These are phyloP conservation scores for Pectinophora gossypiella DNA, from an alignment of 1,140 invertebrate species.

Conservation along the genomic window DNA sequence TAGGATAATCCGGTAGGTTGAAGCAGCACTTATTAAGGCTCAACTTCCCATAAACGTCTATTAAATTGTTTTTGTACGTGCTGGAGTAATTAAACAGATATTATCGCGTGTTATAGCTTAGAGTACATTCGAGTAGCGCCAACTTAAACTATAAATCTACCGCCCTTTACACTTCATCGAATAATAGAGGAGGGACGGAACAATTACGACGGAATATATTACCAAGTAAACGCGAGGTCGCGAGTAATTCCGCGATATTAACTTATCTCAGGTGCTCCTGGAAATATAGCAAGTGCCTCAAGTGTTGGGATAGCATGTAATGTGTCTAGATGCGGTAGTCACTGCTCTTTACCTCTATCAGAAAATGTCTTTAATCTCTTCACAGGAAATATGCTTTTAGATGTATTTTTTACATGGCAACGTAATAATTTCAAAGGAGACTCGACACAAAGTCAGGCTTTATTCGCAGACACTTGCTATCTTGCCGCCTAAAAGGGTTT, in stretches of 20 bases:
- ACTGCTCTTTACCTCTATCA: background rate
- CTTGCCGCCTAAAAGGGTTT: too few relatives aligned
- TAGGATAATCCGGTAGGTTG: too few relatives aligned
- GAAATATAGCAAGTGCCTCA: conserved; percentile 27
- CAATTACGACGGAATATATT: conserved; percentile 47
- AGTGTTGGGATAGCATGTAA: conserved; percentile 16
- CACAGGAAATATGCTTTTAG: too few relatives aligned
- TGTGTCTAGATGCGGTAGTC: conserved; percentile 15
- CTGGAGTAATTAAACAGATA: conserved; percentile 34
- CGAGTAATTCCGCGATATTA: conserved; percentile 39
- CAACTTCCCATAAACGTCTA: background rate
- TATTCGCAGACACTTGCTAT: too few relatives aligned
- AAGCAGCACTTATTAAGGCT: background rate
- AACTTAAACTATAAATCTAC: conserved; percentile 50
- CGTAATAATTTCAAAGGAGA: too few relatives aligned
- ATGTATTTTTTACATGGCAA: too few relatives aligned
- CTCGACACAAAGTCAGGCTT: too few relatives aligned
- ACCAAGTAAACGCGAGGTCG: conserved; percentile 12
- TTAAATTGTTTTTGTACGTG: conserved; percentile 3
- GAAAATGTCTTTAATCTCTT: too few relatives aligned
- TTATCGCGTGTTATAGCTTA: conserved; percentile 36
- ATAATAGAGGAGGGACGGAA: conserved; percentile 42
- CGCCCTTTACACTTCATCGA: conserved; percentile 55
- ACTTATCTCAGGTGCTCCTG: conserved; percentile 41
- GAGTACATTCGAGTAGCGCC: conserved; percentile 21